These are phyloP conservation scores for Chiridota heheva DNA, from an alignment of 35 echinoderm and acorn worm species.

Conservation along the genomic window DNA sequence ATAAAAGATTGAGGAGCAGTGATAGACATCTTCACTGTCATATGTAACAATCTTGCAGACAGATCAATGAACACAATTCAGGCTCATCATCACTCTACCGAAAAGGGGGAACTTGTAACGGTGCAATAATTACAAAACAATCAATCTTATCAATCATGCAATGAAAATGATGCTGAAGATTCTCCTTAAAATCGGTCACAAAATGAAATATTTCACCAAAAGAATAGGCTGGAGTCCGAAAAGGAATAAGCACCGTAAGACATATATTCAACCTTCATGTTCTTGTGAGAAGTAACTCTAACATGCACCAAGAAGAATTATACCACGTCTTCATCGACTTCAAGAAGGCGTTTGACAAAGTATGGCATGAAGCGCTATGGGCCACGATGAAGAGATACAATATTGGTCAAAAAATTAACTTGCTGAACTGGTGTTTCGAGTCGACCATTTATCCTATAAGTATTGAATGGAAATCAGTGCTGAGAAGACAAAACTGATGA, in stretches of 20 bases:
- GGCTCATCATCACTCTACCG: slow-evolving; percentile 39
- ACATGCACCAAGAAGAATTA: background rate
- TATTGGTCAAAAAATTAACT: background rate
- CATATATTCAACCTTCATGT: slow-evolving; percentile 58
- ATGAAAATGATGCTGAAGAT: slow-evolving; percentile 53
- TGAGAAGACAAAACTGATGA: too few relatives aligned
- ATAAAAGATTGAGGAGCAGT: slow-evolving; percentile 9
- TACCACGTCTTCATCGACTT: slow-evolving; percentile 2
- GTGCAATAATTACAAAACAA: slow-evolving; percentile 46
- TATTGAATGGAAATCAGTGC: too few relatives aligned
- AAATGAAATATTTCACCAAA: slow-evolving; percentile 50
- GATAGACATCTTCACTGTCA: background rate
- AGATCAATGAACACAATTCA: slow-evolving; percentile 2
- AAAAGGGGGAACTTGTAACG: slow-evolving; percentile 45
- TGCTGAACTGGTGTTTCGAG: too few relatives aligned
- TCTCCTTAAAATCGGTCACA: slow-evolving; percentile 49
- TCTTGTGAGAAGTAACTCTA: background rate
- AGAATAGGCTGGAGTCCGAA: slow-evolving; percentile 39
- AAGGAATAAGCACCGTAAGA: slow-evolving; percentile 36
- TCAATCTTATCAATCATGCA: too few relatives aligned
- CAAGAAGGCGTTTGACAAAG: background rate
- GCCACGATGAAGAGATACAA: background rate
- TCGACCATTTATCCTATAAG: too few relatives aligned
- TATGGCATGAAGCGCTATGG: background rate
- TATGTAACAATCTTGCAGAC: slow-evolving; percentile 37